phyloP scores from a whole-genome alignment of 2,888 invertebrate species.

The Latheticus oryzae region DNA sequence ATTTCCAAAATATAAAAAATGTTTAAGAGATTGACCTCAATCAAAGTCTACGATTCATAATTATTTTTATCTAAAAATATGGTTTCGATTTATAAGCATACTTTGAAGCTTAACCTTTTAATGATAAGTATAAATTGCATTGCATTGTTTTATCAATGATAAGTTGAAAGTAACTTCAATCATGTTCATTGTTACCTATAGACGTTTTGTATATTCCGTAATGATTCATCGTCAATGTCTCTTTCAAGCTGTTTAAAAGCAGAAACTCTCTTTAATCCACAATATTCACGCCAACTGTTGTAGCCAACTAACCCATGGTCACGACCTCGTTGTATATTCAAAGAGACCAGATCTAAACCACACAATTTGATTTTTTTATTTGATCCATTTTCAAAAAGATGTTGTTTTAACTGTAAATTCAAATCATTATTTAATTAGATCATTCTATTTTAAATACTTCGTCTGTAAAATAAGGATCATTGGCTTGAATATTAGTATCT shows the following conservation, averaged over 20 bases:
- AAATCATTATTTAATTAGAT: neutral
- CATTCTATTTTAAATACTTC: slow-evolving; percentile 66
- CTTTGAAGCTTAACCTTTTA: slow-evolving; percentile 1
- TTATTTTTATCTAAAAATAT: too few relatives aligned
- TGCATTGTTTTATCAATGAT: slow-evolving; percentile 10
- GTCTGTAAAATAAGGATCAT: slow-evolving; percentile 72
- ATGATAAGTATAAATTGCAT: slow-evolving; percentile 3
- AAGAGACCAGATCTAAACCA: slow-evolving; percentile 86
- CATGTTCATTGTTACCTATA: slow-evolving; percentile 68
- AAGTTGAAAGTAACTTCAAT: too few relatives aligned
- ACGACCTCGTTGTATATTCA: slow-evolving; percentile 89
- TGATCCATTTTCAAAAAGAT: slow-evolving; percentile 72
- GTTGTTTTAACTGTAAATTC: slow-evolving; percentile 74
- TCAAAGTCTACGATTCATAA: slow-evolving; percentile 7
- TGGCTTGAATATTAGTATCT: slow-evolving; percentile 72
- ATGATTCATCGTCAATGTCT: slow-evolving; percentile 75
- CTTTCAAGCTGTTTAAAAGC: slow-evolving; percentile 74
- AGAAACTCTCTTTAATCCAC: slow-evolving; percentile 73
- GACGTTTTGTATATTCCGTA: slow-evolving; percentile 72
- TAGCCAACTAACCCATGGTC: slow-evolving; percentile 90
- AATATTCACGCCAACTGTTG: slow-evolving; percentile 80
- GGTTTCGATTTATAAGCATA: too few relatives aligned
- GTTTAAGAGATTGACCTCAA: slow-evolving; percentile 18
- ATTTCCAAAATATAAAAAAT: too few relatives aligned
- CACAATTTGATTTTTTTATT: slow-evolving; percentile 65